Conservation (phyloP, 2,113 vertebrate species). For the Astur gentilis region DNA sequence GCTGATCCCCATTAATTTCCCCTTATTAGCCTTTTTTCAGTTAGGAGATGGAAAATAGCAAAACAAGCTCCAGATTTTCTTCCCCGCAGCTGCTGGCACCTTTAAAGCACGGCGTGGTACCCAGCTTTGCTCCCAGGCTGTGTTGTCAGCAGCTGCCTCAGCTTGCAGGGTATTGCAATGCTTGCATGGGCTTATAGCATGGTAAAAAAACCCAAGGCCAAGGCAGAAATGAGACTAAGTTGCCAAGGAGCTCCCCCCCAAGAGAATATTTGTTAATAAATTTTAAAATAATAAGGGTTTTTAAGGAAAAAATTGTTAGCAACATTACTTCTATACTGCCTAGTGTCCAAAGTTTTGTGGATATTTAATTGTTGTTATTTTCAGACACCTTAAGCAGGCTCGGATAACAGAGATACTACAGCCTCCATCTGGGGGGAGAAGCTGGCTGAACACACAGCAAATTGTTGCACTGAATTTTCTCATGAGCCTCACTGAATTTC, state of each 20-base stretch:
- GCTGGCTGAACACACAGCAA: not conserved
- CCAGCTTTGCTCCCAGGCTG: not conserved
- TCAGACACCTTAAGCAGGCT: not conserved
- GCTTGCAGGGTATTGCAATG: not conserved
- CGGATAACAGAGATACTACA: accelerated
- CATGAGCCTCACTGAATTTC: not conserved
- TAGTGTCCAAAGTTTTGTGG: not conserved
- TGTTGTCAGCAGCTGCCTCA: not conserved
- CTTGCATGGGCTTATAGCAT: not conserved
- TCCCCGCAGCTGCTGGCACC: not conserved
- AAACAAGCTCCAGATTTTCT: not conserved
- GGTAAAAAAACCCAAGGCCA: not conserved
- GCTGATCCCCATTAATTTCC: not conserved
- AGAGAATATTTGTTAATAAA: not conserved
- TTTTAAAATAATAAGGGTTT: not conserved
- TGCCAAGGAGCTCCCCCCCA: not conserved
- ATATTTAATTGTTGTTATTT: not conserved
- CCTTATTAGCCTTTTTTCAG: not conserved
- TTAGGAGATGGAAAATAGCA: not conserved
- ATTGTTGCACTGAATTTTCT: not conserved
- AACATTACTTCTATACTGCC: not conserved
- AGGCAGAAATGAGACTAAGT: not conserved
- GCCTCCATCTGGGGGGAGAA: not conserved
- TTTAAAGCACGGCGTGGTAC: accelerated
- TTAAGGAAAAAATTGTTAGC: not conserved